Evolutionary conservation across 2,888 invertebrate genomes (phyloP), one percentile per base, ranked within the genome.

Genomic region (Heteromurus nitidus): DNA sequence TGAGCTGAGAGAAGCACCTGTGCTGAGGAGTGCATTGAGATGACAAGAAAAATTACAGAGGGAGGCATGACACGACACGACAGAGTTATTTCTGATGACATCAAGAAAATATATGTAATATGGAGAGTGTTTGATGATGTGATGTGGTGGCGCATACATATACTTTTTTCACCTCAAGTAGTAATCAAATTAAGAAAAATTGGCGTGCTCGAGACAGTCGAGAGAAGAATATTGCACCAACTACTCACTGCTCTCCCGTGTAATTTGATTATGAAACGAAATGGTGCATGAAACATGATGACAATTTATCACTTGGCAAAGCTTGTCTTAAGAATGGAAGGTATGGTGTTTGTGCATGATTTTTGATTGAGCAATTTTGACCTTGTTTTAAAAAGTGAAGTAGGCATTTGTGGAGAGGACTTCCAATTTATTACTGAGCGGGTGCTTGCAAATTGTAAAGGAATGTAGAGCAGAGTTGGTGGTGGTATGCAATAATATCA

Each of bases 141-240:
- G 50, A 20, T 50, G 50, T 18, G 18, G 20, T 50, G 50, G 3
- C 47, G 18, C 11, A 47, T 20, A 20, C 9, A 9, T 50, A 50
- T 50, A 50, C 50, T 50, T 50, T 50, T 36, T 20, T 50, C 20
- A n/a, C 50, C 20, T 20, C 50, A 20, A 50, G 20, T n/a, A 50
- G 50, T 50, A 50, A 50, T 50, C 50, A 50, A 50, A 50, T 50
- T 50, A 50, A 50, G 50, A 20, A 9, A 50, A 50, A 50, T 50
- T 50, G 50, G 50, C 50, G 18, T 50, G 20, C 50, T 50, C 50
- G 20, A 5, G 36, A 50, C 50, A 44, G 44, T n/a, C n/a, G n/a
- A n/a, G n/a, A n/a, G n/a, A n/a, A n/a, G n/a, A n/a, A 13, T 36
- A 13, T 36, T 36, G 36, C 36, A 36, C 13, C 13, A 36, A 13